Evolutionary conservation across 2,888 invertebrate species (phyloP), one percentile per base, ranked within the genome.

Genomic region (Pyrrhia umbra): DNA sequence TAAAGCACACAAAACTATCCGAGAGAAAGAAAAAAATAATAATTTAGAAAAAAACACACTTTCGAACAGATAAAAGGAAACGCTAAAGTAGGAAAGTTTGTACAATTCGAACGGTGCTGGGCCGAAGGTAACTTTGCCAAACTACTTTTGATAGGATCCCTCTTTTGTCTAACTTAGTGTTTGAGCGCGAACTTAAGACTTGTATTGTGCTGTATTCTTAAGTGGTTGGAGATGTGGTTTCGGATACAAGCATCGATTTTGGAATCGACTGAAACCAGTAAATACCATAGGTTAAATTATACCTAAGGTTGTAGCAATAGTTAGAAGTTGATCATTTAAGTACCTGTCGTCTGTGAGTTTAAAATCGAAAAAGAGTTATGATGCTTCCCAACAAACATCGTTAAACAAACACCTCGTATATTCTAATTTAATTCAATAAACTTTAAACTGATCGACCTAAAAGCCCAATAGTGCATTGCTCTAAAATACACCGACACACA

Each of bases 81-180:
- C 89, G 90, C 67, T 90, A 90, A 92, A 93, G 90, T 92, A 89
- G 92, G 81, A 92, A 94, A 94, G 87, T 94, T 93, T 87, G 85
- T 87, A 92, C 92, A 87, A 90, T 91, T 88, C 88, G 84, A 91
- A 88, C 85, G 84, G 85, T 84, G 85, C 83, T 82, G 88, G 89
- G 89, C 89, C 89, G 81, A 90, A 89, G 90, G 90, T 90, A 87
- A 78, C 88, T 85, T 86, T 86, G 86, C 73, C 83, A 82, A 90
- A 92, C 92, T 92, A 91, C 91, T 90, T 88, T 85, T 89, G 90
- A 90, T 91, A 87, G 90, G 86, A 82, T 85, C 86, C 86, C 89
- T 90, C 92, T 90, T 91, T 93, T 94, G 92, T 94, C 93, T 93
- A 92, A 92, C 83, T 93, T 92, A 86, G 89, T 91, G 86, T 93